Conservation (phyloP, 2,113 vertebrate genomes). For the Lophochroa leadbeateri region DNA sequence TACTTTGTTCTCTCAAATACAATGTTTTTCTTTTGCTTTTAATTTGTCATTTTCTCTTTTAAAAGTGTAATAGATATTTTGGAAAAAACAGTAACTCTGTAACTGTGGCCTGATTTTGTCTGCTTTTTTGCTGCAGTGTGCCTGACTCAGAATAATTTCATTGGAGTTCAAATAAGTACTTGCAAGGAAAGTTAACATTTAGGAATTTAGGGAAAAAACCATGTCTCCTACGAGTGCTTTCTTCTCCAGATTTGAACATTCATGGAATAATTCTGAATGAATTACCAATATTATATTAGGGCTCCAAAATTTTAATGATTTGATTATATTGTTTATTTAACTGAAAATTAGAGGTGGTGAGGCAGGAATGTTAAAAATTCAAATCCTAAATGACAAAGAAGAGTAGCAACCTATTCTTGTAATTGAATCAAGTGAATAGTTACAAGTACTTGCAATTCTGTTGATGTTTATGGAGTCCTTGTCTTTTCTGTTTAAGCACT, state of each 20-base stretch:
- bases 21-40: neutral
- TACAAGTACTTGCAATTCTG: neutral
- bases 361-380: neutral
- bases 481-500: neutral
- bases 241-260: neutral
- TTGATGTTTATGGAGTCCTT: neutral
- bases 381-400: neutral
- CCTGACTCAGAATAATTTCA: neutral
- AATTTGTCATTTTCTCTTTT: neutral
- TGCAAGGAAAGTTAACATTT: neutral
- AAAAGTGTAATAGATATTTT: neutral
- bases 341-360: accelerated
- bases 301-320: neutral
- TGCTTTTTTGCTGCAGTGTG: neutral
- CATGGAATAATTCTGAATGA: neutral
- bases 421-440: neutral
- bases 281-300: neutral
- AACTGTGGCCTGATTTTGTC: neutral
- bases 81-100: neutral
- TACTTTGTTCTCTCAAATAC: neutral
- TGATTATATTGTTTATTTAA: neutral
- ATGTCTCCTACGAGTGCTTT: neutral
- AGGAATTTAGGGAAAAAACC: neutral
- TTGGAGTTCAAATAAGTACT: neutral
- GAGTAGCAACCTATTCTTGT: neutral